Evolutionary conservation across 2,797 vertebrate genomes (phyloP).

Genomic region (Stomatorhinus walkeri): DNA sequence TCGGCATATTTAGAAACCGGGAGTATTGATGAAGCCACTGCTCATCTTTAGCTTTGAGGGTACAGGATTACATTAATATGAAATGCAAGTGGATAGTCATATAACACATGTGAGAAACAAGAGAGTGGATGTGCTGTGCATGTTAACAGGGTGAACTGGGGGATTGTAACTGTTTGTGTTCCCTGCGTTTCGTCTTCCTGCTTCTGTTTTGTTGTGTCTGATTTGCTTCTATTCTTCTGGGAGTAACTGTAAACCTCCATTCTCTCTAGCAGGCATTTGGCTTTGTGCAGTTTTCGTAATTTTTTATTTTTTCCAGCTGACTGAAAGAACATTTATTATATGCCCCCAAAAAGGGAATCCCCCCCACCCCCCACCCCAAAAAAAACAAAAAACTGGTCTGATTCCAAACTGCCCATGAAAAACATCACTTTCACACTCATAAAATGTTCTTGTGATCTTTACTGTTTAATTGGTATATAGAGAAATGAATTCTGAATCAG

Average conservation of each 20-base stretch:
- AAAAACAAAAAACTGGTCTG: background rate
- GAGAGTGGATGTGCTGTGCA: background rate
- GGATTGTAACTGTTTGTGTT: background rate
- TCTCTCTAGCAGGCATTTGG: background rate
- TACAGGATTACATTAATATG: background rate
- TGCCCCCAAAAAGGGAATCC: background rate
- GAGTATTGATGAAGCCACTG: background rate
- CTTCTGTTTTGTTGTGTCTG: background rate
- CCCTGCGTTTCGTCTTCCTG: background rate
- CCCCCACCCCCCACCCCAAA: background rate
- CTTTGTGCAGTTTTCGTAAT: background rate
- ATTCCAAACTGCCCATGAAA: background rate
- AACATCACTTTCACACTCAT: background rate
- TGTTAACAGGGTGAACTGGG: background rate
- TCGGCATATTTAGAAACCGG: background rate
- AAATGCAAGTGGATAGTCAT: background rate
- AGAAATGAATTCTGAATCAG: background rate
- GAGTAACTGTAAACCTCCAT: background rate
- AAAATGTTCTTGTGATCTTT: background rate
- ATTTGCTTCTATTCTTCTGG: background rate
- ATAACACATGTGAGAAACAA: background rate
- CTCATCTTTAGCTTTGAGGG: background rate
- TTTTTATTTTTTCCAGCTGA: background rate
- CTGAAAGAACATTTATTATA: background rate
- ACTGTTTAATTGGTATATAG: background rate